These are phyloP conservation scores for Manis javanica DNA, from an alignment of 2,797 vertebrate species.

Conservation along the genomic window DNA sequence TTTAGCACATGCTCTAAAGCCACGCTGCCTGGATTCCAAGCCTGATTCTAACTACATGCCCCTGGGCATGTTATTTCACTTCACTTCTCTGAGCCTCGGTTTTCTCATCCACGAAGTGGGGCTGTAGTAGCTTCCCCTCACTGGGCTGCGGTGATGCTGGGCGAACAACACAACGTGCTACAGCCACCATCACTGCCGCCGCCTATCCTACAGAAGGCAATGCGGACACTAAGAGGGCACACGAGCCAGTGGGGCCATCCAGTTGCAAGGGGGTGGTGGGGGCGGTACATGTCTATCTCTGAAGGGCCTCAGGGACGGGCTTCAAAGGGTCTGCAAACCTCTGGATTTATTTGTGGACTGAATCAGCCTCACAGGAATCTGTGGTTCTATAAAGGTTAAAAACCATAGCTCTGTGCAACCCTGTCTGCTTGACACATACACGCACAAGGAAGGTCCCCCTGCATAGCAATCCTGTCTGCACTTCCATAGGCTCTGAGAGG, in stretches of 20 bases:
- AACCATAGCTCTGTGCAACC: background rate
- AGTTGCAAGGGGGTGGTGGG: background rate
- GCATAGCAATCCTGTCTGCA: background rate
- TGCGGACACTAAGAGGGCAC: background rate
- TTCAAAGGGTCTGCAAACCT: background rate
- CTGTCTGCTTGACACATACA: background rate
- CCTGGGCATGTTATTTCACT: background rate
- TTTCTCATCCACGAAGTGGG: background rate
- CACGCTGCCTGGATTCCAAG: background rate
- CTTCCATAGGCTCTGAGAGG: background rate
- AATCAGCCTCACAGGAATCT: background rate
- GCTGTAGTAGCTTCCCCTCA: background rate
- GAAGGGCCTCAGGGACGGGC: background rate
- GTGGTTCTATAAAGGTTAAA: background rate
- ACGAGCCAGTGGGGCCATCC: background rate
- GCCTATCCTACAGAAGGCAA: background rate
- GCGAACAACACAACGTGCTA: accelerated
- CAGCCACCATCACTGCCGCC: background rate
- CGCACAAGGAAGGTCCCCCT: too few species aligned
- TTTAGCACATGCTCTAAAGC: background rate
- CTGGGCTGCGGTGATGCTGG: background rate
- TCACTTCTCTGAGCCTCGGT: background rate
- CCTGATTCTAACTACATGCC: background rate
- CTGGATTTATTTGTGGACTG: background rate
- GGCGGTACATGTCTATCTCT: background rate